Base-by-base conservation (phyloP, 2,113 vertebrate species). In the Canis aureus region DNA sequence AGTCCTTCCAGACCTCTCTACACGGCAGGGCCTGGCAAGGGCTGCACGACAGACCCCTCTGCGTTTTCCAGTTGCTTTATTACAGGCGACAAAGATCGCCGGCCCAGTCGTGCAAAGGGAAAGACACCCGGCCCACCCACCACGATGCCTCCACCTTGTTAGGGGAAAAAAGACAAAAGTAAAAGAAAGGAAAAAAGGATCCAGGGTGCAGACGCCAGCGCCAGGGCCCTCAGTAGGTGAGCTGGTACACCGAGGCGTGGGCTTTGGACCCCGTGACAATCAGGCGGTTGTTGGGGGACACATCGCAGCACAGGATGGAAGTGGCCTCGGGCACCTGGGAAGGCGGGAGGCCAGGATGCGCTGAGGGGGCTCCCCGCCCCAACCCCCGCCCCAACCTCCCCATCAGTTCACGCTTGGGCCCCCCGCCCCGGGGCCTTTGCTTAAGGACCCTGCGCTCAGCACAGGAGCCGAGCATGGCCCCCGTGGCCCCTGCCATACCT, bases 241-340 rank as follows among this genome's bases (percentile, higher is more conserved):
- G 98, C 98, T 99, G 99, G 2, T 99, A 99, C 92, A 99, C 99
- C 0, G 99, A 99, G 94, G 99, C 99, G 59, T 99, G 99, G 98
- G 99, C 99, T 0, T 99, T 98, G 0, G 99, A 99, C 76, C 99
- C 99, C 0, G 99, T 99, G 84, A 99, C 98, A 0, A 99, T 98
- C 98, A 99, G 99, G 96, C 99, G 99, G 98, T 99, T 99, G 0
- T 99, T 99, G 19, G 98, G 73, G 0, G 99, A 99, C 91, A 99
- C 98, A 5, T 99, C 99, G 0, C 99, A 99, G 98, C 99, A 99
- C 97, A 99, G 98, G 97, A 99, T 98, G 0, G 99, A 99, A 0
- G 99, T 99, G 2, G 98, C 98, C 97, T 99, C 99, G 62, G 99
- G 99, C 38, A 99, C 99, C 99, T 99, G 97, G 8, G 27, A 23